Percentiles rank a stretch among this genome's conserved stretches.
Conservation (phyloP, 2,113 vertebrate genomes). For the Empidonax traillii region DNA sequence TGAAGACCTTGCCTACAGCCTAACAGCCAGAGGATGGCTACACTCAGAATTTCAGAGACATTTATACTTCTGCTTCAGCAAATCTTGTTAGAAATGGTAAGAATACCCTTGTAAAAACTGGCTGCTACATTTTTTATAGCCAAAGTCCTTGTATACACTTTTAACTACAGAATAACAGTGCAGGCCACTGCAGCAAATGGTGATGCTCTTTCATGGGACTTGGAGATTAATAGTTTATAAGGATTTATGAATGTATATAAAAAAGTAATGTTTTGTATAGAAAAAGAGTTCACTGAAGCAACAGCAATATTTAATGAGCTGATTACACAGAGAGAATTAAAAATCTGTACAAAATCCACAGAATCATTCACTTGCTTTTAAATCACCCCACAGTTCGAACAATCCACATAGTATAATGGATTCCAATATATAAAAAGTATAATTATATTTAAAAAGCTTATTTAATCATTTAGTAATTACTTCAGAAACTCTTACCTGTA, state of each 20-base stretch:
- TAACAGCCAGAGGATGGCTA: neutral
- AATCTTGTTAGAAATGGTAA: neutral
- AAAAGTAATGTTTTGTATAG: neutral
- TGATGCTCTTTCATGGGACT: neutral
- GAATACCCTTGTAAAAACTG: neutral
- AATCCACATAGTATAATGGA: neutral
- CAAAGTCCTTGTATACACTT: neutral
- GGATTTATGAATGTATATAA: neutral
- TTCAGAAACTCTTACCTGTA: conserved; percentile 79
- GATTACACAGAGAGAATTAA: neutral
- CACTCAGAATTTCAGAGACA: neutral
- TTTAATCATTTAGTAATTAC: neutral
- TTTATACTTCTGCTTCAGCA: neutral
- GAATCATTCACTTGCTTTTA: neutral
- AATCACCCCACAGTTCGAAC: neutral
- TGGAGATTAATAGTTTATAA: neutral
- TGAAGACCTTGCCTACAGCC: neutral
- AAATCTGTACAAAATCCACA: neutral
- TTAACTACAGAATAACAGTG: neutral
- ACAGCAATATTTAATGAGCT: neutral
- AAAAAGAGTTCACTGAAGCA: neutral
- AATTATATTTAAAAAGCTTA: neutral
- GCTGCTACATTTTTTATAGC: neutral
- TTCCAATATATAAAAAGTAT: neutral
- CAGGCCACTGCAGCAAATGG: neutral